Base-by-base conservation (phyloP, 2,797 vertebrate genomes). In the Gymnopithys bicolor region DNA sequence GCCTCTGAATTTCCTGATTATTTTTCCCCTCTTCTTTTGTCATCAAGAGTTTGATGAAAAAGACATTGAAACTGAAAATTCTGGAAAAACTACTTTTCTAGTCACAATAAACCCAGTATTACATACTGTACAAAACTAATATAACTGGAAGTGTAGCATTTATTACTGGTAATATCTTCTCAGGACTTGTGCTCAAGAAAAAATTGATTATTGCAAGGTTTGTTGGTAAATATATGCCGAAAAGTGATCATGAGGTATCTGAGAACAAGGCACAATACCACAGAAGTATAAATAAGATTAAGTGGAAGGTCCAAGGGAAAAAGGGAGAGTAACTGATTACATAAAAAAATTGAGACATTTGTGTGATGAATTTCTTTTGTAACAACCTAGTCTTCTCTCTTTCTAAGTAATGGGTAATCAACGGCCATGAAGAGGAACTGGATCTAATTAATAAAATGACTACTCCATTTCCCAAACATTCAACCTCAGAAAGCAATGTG, bases 391-490 rank as follows among this genome's bases (percentile, higher is more conserved):
- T 55, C 32, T 59, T 93, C 39, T 62, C 74, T 74, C 63, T 82
- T 84, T 78, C 43, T 91, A 85, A 56, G 62, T 77, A 94, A 94
- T 87, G 62, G 48, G 93, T 83, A 90, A 91, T 93, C 79, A 96
- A 88, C 19, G 4, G 7, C 91, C 84, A n/a, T 79, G 55, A 91
- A 95, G 81, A 93, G 41, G 52, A 97, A 89, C 70, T 64, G 55
- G 49, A 70, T 82, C 74, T 95, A 94, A 96, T 93, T 96, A 94
- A 94, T 90, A 62, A 95, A 95, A 94, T 63, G 70, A 85, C 75
- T 35, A 58, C 66, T 95, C 55, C 56, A 25, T 91, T 94, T 87
- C 81, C 85, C 82, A 51, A 77, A 93, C 24, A 77, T 83, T 93
- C 94, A 88, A 13, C 9, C 58, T 89, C 30, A 8, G 84, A 93